Evolutionary conservation across 2,113 vertebrate species (phyloP), one percentile per base, ranked within the genome.

Genomic region (Podarcis muralis): DNA sequence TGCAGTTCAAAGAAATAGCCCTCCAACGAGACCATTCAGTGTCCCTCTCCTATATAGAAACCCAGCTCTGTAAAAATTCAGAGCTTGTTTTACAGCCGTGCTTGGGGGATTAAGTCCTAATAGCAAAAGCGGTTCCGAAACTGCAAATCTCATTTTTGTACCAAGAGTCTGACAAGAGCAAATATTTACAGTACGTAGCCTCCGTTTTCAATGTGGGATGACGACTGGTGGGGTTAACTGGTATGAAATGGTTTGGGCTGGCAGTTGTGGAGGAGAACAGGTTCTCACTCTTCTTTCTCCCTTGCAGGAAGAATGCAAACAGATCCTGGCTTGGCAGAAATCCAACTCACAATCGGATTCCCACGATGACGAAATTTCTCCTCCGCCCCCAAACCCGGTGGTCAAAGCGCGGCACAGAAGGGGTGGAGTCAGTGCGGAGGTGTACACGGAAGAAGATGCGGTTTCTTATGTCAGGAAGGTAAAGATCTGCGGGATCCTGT

Each of bases 391-490:
- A 1, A 98, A 99, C 94, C 98, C 99, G 0, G 98, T 98, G 89
- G 99, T 99, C 83, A 98, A 99, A 94, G 98, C 98, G 1, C 97
- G 98, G 0, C 97, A 97, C 88, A 95, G 99, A 90, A 96, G 99
- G 6, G 99, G 99, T 0, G 99, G 98, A 0, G 99, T 99, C 96
- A 99, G 99, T 0, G 98, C 99, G 0, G 99, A 99, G 91, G 99
- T 99, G 84, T 99, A 99, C 96, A 99, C 99, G 0, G 99, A 99
- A 91, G 99, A 99, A 72, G 99, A 99, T 30, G 99, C 99, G 0
- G 99, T 98, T 90, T 99, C 99, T 92, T 99, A 99, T 0, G 98
- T 99, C 84, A 97, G 99, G 90, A 99, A 99, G 99, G 99, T 99
- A 96, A 95, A 1, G 0, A 0, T 0, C 69, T 40, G 0, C 3